Evolutionary conservation across 2,113 vertebrate genomes (phyloP).

Genomic region (Xenopus borealis): DNA sequence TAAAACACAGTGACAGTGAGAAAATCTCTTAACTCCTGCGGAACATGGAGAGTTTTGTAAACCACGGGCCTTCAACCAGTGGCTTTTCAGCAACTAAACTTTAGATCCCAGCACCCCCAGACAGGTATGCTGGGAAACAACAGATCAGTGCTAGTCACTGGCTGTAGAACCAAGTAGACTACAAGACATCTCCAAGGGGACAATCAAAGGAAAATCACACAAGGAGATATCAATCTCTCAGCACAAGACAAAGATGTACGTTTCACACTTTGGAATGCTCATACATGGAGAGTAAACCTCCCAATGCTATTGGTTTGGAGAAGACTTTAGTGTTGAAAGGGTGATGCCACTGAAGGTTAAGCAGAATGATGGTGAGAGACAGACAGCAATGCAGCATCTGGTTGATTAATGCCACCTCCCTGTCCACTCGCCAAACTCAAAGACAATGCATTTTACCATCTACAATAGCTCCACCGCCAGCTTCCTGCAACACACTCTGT

Average conservation of each 20-base stretch:
- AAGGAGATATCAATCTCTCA: background rate
- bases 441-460: conserved; percentile 59
- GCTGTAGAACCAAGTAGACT: too few relatives aligned
- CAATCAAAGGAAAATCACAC: background rate
- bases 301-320: background rate
- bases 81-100: too few relatives aligned
- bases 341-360: conserved; percentile 29
- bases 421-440: conserved; percentile 39
- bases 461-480: conserved; percentile 59
- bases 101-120: too few relatives aligned
- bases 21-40: too few relatives aligned
- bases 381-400: conserved; percentile 1
- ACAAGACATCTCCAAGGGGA: background rate
- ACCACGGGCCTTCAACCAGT: too few relatives aligned
- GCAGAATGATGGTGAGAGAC: conserved; percentile 24
- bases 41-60: too few relatives aligned
- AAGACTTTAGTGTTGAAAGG: conserved; percentile 5
- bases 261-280: background rate
- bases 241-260: background rate
- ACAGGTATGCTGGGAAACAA: too few relatives aligned
- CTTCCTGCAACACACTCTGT: conserved; percentile 59
- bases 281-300: background rate
- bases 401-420: background rate
- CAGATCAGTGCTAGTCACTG: too few relatives aligned
- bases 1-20: too few relatives aligned